Evolutionary conservation across 2,888 invertebrate genomes (phyloP).

Genomic region (Drosophila melanosoma): DNA sequence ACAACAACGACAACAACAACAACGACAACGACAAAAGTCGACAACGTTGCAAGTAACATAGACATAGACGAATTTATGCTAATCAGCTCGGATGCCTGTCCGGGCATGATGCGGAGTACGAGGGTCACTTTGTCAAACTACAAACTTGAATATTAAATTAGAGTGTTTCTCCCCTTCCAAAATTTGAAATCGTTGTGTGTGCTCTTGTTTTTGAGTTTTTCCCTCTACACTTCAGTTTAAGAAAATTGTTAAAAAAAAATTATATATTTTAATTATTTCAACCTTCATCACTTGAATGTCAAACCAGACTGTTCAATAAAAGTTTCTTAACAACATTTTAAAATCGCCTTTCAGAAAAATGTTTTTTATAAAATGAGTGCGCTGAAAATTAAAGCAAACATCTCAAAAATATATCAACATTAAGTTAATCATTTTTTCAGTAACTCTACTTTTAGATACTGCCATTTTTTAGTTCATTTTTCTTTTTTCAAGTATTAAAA

Average conservation of each 20-base stretch:
- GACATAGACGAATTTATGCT: conserved; percentile 80
- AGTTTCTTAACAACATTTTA: background rate
- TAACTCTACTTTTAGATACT: background rate
- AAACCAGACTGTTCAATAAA: background rate
- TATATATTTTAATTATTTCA: background rate
- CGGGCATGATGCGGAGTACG: conserved; percentile 31
- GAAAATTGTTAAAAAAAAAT: background rate
- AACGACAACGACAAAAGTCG: conserved; percentile 16
- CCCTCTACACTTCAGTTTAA: background rate
- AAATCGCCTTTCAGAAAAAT: background rate
- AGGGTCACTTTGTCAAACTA: conserved; percentile 39
- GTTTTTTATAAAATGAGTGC: background rate
- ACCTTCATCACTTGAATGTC: background rate
- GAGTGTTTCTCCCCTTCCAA: conserved; percentile 16
- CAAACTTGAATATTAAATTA: conserved; percentile 35
- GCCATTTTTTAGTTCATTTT: background rate
- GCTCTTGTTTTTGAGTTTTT: background rate
- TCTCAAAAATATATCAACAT: background rate
- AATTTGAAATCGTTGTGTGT: conserved; percentile 18
- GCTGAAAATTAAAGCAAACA: background rate
- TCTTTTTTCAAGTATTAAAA: background rate
- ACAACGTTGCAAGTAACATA: conserved; percentile 59
- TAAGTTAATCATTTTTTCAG: background rate
- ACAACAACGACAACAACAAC: conserved; percentile 9
- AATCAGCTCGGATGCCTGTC: conserved; percentile 69